A percentile compares a stretch with the other conserved stretches of the same genome.
Evolutionary conservation across 2,113 vertebrate genomes (phyloP).

Genomic region (Ceyx melanurus): DNA sequence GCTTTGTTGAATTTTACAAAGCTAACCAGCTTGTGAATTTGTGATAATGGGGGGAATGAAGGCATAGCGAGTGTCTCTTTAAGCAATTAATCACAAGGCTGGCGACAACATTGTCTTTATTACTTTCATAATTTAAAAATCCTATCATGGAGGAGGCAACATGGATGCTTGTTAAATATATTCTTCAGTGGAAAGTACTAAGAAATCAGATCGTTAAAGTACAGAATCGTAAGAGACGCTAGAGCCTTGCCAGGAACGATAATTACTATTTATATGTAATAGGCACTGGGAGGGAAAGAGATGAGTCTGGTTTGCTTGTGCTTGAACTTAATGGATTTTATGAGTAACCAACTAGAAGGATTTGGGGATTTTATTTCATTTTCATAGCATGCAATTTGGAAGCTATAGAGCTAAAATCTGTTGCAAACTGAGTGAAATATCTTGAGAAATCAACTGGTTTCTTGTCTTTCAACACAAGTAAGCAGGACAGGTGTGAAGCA

Average conservation of each 20-base stretch:
- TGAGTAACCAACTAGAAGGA: constrained; percentile 58
- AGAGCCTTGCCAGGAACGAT: constrained; percentile 64
- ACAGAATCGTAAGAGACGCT: constrained; percentile 54
- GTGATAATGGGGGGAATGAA: constrained; percentile 54
- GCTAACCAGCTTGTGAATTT: constrained; percentile 39
- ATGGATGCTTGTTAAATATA: constrained; percentile 64
- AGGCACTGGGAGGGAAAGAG: constrained; percentile 47
- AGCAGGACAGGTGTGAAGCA: neutral
- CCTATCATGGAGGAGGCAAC: constrained; percentile 63
- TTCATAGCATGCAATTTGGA: constrained; percentile 59
- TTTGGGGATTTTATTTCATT: constrained; percentile 51
- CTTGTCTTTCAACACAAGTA: neutral
- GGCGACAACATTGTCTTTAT: constrained; percentile 69
- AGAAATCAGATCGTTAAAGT: constrained; percentile 67
- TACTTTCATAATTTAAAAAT: constrained; percentile 68
- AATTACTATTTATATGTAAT: constrained; percentile 70
- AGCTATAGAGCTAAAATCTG: constrained; percentile 26
- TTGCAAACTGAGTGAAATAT: constrained; percentile 51
- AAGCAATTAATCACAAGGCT: constrained; percentile 59
- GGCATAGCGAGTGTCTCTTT: constrained; percentile 48
- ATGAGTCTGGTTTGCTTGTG: constrained; percentile 55
- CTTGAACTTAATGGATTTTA: constrained; percentile 61
- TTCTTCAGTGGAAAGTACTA: constrained; percentile 54
- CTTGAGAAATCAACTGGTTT: constrained; percentile 72
- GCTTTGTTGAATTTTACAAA: constrained; percentile 21